phyloP scores from a whole-genome alignment of 2,113 vertebrate genomes.

The Pao palembangensis region DNA sequence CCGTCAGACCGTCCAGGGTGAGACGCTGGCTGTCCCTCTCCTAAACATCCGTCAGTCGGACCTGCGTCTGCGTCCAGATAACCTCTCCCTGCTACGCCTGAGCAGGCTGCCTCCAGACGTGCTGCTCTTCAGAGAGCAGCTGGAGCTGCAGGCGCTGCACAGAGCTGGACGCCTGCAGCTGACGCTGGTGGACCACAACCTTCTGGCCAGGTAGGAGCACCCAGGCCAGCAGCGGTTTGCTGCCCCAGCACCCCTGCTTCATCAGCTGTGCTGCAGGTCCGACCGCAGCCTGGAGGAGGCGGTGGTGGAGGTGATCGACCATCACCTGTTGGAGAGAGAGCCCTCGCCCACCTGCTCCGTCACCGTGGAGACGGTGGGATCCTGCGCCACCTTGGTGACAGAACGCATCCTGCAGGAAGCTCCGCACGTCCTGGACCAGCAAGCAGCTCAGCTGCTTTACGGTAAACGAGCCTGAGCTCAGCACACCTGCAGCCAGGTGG shows the following conservation, averaged over 20 bases:
- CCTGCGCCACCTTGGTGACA: conserved; percentile 86
- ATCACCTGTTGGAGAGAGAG: conserved; percentile 78
- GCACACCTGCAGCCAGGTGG: neutral
- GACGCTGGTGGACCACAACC: conserved; percentile 88
- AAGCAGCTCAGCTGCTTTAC: conserved; percentile 80
- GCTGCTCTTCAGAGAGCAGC: conserved; percentile 86
- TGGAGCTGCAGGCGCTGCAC: conserved; percentile 79
- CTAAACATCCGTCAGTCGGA: conserved; percentile 84
- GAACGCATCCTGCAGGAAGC: conserved; percentile 82
- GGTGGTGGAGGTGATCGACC: conserved; percentile 86
- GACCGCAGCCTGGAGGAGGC: conserved; percentile 80
- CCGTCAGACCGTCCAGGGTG: conserved; percentile 34
- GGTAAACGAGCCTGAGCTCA: too few relatives aligned
- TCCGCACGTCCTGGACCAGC: conserved; percentile 78
- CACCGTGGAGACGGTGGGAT: conserved; percentile 83
- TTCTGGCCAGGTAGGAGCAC: conserved; percentile 73
- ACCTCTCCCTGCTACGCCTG: conserved; percentile 76
- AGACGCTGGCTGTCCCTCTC: conserved; percentile 73
- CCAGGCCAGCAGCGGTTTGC: too few relatives aligned
- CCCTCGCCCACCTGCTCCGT: conserved; percentile 67
- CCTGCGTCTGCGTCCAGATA: conserved; percentile 80
- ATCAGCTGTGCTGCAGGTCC: conserved; percentile 59
- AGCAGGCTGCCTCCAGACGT: conserved; percentile 52
- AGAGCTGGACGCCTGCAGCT: conserved; percentile 73
- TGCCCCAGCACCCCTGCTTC: neutral